Percentiles rank a stretch among this genome's conserved stretches.
Evolutionary conservation across 2,113 vertebrate genomes (phyloP).

Genomic region (Colossoma macropomum): DNA sequence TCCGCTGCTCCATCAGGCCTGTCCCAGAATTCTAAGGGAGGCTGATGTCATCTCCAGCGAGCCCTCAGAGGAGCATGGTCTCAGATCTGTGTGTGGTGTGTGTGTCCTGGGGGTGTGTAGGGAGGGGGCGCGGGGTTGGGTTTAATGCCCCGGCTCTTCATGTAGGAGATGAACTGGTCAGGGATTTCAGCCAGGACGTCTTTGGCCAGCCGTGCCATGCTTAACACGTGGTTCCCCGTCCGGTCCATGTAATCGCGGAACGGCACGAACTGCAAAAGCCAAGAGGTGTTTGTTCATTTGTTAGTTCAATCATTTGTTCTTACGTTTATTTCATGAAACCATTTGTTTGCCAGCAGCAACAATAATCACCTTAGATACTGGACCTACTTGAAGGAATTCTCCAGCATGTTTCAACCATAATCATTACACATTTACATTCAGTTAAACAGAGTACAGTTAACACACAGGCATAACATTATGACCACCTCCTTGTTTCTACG

Average conservation of each 20-base stretch:
- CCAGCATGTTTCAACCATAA: no score
- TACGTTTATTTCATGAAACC: not conserved
- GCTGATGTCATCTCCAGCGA: slow-evolving; percentile 54
- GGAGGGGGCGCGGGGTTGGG: slow-evolving; percentile 80
- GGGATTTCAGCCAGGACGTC: slow-evolving; percentile 94
- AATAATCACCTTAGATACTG: no score
- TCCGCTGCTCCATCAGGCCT: slow-evolving; percentile 45
- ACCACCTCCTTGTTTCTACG: no score
- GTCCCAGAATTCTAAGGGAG: slow-evolving; percentile 58
- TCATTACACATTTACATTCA: no score
- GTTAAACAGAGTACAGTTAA: no score
- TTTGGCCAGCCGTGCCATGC: slow-evolving; percentile 91
- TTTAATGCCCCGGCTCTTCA: slow-evolving; percentile 85
- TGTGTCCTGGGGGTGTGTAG: slow-evolving; percentile 80
- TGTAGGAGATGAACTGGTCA: slow-evolving; percentile 93
- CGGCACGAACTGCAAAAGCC: slow-evolving; percentile 84
- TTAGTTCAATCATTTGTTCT: not conserved
- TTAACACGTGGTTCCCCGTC: slow-evolving; percentile 89
- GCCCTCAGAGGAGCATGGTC: slow-evolving; percentile 35
- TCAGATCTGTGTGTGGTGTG: slow-evolving; percentile 83
- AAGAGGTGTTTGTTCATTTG: slow-evolving; percentile 1
- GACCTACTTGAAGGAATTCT: no score
- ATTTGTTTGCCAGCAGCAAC: not conserved
- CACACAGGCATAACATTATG: no score
- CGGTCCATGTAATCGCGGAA: slow-evolving; percentile 93